phyloP scores from a whole-genome alignment of 2,888 invertebrate genomes.

The Choristoneura rosaceana region DNA sequence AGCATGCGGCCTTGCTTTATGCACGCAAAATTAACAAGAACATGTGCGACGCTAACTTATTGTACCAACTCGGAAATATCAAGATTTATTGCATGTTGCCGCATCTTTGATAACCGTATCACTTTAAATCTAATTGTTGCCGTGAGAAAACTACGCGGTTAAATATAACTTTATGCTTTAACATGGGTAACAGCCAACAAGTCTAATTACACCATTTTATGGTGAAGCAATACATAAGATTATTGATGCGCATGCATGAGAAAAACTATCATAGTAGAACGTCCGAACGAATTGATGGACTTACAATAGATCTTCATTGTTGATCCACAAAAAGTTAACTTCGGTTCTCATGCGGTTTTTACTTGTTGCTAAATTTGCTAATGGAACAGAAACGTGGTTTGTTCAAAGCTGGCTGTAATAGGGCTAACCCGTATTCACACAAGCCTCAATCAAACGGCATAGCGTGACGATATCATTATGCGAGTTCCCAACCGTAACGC shows the following conservation, averaged over 20 bases:
- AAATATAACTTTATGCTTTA: slow-evolving; percentile 37
- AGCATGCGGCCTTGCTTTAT: slow-evolving; percentile 64
- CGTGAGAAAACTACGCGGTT: slow-evolving; percentile 37
- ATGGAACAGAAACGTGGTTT: neutral
- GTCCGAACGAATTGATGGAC: slow-evolving; percentile 19
- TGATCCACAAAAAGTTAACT: slow-evolving; percentile 2
- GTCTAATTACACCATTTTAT: slow-evolving; percentile 36
- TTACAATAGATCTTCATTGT: slow-evolving; percentile 6
- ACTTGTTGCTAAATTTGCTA: neutral
- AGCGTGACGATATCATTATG: slow-evolving; percentile 39
- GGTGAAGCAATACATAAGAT: slow-evolving; percentile 12
- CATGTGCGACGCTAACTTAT: slow-evolving; percentile 68
- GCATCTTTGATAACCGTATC: slow-evolving; percentile 58
- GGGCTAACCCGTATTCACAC: slow-evolving; percentile 23
- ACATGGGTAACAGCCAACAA: slow-evolving; percentile 40
- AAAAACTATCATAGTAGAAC: slow-evolving; percentile 11
- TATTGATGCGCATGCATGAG: slow-evolving; percentile 21
- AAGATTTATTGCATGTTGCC: slow-evolving; percentile 65
- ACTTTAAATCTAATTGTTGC: slow-evolving; percentile 39
- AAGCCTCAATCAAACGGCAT: slow-evolving; percentile 44
- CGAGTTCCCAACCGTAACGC: slow-evolving; percentile 43
- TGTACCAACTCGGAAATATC: slow-evolving; percentile 60
- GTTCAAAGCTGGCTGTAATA: slow-evolving; percentile 8
- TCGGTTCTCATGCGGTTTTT: slow-evolving; percentile 12
- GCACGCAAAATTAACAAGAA: slow-evolving; percentile 68